Evolutionary conservation across 2,888 invertebrate genomes (phyloP).

Genomic region (Tipula helvola): DNA sequence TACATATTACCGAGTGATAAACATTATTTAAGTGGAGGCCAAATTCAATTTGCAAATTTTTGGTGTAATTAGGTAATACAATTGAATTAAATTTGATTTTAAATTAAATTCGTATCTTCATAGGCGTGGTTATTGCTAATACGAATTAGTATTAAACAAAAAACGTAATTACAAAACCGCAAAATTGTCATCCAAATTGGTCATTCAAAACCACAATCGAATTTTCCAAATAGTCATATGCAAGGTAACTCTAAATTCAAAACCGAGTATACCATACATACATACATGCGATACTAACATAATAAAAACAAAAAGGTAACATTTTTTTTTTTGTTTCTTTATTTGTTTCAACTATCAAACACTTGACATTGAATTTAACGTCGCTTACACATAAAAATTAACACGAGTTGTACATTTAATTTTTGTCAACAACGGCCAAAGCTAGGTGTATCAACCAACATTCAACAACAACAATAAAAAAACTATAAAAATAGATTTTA

Average conservation of each 20-base stretch:
- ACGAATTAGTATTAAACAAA: not conserved
- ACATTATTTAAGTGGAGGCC: too few relatives aligned
- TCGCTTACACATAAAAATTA: not conserved
- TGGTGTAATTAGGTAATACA: too few relatives aligned
- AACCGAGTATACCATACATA: too few relatives aligned
- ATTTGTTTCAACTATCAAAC: not conserved
- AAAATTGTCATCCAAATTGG: not conserved
- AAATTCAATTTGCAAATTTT: too few relatives aligned
- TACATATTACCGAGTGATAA: too few relatives aligned
- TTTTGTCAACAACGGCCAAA: not conserved
- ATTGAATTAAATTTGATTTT: too few relatives aligned
- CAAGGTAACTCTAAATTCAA: too few relatives aligned
- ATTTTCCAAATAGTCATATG: not conserved
- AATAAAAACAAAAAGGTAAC: not conserved
- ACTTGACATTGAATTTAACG: not conserved
- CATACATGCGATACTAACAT: not conserved
- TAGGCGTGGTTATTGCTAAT: not conserved
- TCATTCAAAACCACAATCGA: not conserved
- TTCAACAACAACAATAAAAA: not conserved
- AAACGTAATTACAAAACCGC: not conserved
- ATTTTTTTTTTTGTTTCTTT: not conserved
- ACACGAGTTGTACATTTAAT: not conserved
- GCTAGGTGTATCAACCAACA: not conserved
- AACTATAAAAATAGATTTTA: not conserved
- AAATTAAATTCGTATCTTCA: not conserved